Base-by-base conservation (phyloP, 2,888 invertebrate species). In the Cataglyphis altisquamis region DNA sequence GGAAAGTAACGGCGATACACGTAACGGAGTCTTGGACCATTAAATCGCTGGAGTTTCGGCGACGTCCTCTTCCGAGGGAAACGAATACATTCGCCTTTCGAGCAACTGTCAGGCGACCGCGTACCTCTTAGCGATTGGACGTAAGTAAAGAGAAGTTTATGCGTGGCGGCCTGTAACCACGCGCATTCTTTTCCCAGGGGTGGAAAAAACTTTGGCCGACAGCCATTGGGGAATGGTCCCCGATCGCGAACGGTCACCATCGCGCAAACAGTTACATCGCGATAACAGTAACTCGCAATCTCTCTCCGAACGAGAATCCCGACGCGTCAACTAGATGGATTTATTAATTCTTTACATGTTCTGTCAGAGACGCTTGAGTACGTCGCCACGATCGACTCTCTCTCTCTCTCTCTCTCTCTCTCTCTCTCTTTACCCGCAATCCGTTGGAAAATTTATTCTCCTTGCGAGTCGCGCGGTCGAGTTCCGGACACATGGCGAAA, bases 141-240 rank as follows among this genome's bases (percentile, higher is more conserved):
- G 55, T 81, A 86, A 87, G 84, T 84, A 85, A 86, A 81, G 82
- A 83, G 45, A 64, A 82, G 84, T 86, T 87, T 89, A 89, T 84
- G 87, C 87, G 83, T 86, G 85, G 84, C 78, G 84, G 74, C 74
- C 74, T 83, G 70, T 57, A 60, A 77, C 70, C 72, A 77, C 63
- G 67, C 68, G 63, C 57, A 67, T 81, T 83, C 67, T 57, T 77
- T 57, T 36, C 18, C 39, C 32, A 15, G 6, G 9, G 18, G n/a
- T 15, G 41, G 39, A 18, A 57, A 85, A 62, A 68, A 75, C 67
- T 77, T 77, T 86, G 86, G 86, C 82, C 12, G 21, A 10, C 18
- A 41, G 82, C 86, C 86, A 86, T 62, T 45, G 39, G 32, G 3
- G 68, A 21, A 10, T 29, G 66, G 18, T 64, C 55, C 18, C 29